A percentile compares a stretch with the other conserved stretches of the same genome.
Conservation (phyloP, 1,140 invertebrate species). For the Hycleus phaleratus region DNA sequence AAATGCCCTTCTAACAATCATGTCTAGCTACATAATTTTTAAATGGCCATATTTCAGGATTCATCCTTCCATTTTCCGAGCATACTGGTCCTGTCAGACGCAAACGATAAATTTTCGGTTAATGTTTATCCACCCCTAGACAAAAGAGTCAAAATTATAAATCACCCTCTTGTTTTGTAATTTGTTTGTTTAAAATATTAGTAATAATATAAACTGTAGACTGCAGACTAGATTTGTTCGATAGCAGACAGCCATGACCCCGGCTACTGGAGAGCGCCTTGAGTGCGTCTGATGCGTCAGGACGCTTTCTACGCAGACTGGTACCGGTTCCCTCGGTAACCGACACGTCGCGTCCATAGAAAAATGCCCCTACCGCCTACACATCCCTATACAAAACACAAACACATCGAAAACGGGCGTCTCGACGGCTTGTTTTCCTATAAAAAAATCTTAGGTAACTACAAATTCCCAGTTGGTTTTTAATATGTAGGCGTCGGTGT, state of each 20-base stretch:
- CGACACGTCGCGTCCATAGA: conserved; percentile 13
- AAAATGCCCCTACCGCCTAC: conserved; percentile 3
- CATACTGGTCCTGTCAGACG: too few species aligned
- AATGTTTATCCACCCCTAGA: too few species aligned
- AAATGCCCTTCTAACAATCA: too few species aligned
- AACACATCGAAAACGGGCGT: conserved; percentile 1
- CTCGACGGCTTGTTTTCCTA: neutral
- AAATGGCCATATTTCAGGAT: too few species aligned
- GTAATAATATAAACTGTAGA: too few species aligned
- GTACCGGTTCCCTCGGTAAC: conserved; percentile 13
- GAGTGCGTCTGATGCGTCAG: conserved; percentile 10
- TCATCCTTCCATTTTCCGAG: too few species aligned
- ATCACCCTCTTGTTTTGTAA: too few species aligned
- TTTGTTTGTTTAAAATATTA: too few species aligned
- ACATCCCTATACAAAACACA: neutral
- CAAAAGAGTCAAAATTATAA: too few species aligned
- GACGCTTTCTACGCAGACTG: conserved; percentile 10
- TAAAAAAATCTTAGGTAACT: neutral
- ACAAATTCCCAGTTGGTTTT: neutral
- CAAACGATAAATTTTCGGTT: too few species aligned
- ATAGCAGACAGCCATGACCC: conserved; percentile 13
- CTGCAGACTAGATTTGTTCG: neutral
- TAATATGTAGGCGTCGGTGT: neutral
- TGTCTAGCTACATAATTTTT: too few species aligned
- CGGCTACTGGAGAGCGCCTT: conserved; percentile 10